Evolutionary conservation across 1,140 invertebrate species (phyloP), one percentile per base, ranked within the genome.

Genomic region (Zaprionus lachaisei): DNA sequence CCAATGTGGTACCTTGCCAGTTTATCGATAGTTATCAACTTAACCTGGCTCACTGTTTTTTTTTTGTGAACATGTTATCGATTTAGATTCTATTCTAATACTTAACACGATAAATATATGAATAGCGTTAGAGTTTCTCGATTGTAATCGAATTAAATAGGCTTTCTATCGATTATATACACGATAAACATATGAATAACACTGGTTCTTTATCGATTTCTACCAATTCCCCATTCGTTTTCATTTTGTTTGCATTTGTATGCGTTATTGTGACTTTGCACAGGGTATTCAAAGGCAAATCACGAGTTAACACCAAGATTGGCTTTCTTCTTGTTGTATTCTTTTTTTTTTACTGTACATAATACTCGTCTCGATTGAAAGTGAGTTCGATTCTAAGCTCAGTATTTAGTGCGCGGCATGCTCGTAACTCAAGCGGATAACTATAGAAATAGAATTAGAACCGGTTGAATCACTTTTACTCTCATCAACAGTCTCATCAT

Each of bases 381-480:
- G 67, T 79, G 79, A 81, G 81, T 84, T 84, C 73, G 63, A 72
- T 81, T 90, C 84, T 90, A 81, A 89, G 81, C 82, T 66, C 47
- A 34, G 26, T 47, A 22, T 49, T 24, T 68, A 72, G 44, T 70
- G 28, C 41, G 80, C 57, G 56, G 17, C 61, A 15, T 61, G 74
- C 56, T 81, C 84, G 84, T 89, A 89, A 89, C 84, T 90, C 84
- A 51, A 69, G 54, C 73, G 66, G 69, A 73, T 89, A 90, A 90
- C 85, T 90, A 89, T 89, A 89, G 81, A 87, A 89, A 83, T 72
- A 55, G 78, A 80, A 66, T 62, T 54, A 64, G 69, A 76, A 87
- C 84, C 86, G 85, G 85, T 91, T 85, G 51, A 55, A 85, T 90
- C 85, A 90, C 85, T 90, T 90, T 90, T 90, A 90, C 85, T 90